phyloP scores from a whole-genome alignment of 2,113 vertebrate genomes.

The Leucopsar rothschildi region DNA sequence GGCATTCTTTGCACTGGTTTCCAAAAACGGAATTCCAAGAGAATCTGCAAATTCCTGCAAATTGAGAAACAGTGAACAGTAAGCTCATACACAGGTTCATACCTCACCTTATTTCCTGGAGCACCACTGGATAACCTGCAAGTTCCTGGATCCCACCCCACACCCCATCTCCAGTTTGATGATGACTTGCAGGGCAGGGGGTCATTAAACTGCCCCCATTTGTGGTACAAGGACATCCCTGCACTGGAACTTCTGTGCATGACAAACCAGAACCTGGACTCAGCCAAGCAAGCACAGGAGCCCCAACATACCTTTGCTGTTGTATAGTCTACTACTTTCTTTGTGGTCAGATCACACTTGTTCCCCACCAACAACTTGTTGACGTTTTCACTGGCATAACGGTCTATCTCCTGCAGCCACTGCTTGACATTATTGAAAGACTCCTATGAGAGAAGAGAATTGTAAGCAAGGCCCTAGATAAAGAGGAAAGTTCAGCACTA shows the following conservation, averaged over 20 bases:
- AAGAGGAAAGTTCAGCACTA: not conserved
- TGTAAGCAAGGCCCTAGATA: not conserved
- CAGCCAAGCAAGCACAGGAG: accelerated
- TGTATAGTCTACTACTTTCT: constrained; percentile 97
- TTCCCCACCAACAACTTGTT: constrained; percentile 98
- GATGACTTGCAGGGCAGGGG: accelerated
- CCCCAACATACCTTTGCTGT: constrained; percentile 85
- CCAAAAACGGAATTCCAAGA: constrained; percentile 94
- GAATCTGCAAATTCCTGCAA: constrained; percentile 94
- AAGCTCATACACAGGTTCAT: not conserved
- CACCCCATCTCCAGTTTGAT: not conserved
- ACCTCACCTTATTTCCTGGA: not conserved
- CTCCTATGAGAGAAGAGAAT: constrained; percentile 77
- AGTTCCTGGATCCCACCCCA: not conserved
- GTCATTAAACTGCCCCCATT: accelerated
- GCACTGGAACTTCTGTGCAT: not conserved
- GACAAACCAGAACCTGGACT: not conserved
- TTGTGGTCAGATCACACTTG: constrained; percentile 96
- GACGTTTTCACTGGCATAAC: constrained; percentile 97
- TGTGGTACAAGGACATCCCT: too few species aligned
- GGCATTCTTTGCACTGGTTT: constrained; percentile 97
- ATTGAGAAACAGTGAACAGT: not conserved
- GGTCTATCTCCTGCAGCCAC: constrained; percentile 99
- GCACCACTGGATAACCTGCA: accelerated
- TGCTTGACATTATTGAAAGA: constrained; percentile 98